Base-by-base conservation (phyloP, 2,797 vertebrate species). In the Apodemus agrarius region DNA sequence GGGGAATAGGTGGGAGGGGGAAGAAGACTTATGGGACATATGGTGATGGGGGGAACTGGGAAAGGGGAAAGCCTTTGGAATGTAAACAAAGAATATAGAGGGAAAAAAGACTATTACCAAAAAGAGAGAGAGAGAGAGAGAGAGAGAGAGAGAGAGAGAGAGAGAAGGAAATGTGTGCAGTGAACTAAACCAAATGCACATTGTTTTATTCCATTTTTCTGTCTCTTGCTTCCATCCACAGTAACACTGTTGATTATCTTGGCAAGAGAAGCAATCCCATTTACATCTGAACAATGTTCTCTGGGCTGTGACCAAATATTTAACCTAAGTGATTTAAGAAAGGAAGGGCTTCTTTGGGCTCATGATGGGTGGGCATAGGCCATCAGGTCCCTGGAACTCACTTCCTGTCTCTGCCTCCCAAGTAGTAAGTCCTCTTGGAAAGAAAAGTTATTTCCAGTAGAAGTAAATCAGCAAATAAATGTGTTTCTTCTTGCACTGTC, bases 181-280 rank as follows among this genome's bases (percentile, higher is more conserved):
- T 59, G 22, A 54, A 78, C 46, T 40, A 9, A 79, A 67, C 72
- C 29, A 6, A 69, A 93, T 21, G 63, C 31, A 67, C 24, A 37
- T 81, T 49, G 78, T 67, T 65, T 93, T 69, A 49, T 90, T 90
- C 90, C 79, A 49, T 81, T 93, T 94, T 12, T 90, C 57, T 59
- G 52, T 75, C 85, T 85, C 74, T 31, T 40, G 29, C 52, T 31
- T 89, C 21, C 8, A 1, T 1, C 19, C 3, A 11, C 1, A 6
- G 49, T 12, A 29, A 29, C 21, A 24, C 2, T 63, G 54, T 31
- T 61, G 31, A 84, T 31, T 19, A 17, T 69, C 29, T 84, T 88
- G 4, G 13, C 67, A 37, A 76, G n/a, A 43, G 19, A 92, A 83
- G 76, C 6, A 40, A 29, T 52, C 52, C 21, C 63, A 82, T 91